phyloP scores from a whole-genome alignment of 2,113 vertebrate species.

The Plectropomus leopardus region DNA sequence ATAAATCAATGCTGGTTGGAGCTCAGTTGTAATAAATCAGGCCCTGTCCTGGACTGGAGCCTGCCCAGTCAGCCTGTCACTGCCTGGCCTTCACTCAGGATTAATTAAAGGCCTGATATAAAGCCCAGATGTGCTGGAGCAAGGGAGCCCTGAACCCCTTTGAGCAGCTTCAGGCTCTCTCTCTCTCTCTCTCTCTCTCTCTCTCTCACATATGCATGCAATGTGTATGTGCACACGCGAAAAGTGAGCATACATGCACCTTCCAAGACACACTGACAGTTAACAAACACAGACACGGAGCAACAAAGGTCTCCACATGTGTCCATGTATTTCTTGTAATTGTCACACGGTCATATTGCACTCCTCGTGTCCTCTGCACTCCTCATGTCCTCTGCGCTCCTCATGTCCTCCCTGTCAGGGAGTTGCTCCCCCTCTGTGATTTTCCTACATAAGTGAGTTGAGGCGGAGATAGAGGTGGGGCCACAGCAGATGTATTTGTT shows the following conservation, averaged over 20 bases:
- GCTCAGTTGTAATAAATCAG: conserved; percentile 99
- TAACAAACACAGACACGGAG: not conserved
- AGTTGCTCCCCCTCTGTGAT: conserved; percentile 9
- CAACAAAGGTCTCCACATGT: conserved; percentile 48
- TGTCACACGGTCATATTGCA: conserved; percentile 23
- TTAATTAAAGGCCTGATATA: conserved; percentile 99
- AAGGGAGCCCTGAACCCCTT: conserved; percentile 83
- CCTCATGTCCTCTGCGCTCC: conserved; percentile 12
- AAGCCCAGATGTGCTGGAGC: conserved; percentile 99
- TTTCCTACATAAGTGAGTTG: conserved; percentile 9
- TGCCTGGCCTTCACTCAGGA: conserved; percentile 99
- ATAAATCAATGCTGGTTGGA: conserved; percentile 99
- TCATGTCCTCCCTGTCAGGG: conserved; percentile 24
- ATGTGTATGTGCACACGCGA: conserved; percentile 41
- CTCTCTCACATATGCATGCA: conserved; percentile 19
- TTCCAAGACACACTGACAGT: conserved; percentile 5
- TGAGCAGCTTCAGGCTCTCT: conserved; percentile 53
- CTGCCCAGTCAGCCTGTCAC: conserved; percentile 99
- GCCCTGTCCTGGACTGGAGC: conserved; percentile 97
- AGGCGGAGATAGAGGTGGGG: conserved; percentile 26
- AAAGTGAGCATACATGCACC: conserved; percentile 26
- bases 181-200: conserved; percentile 35
- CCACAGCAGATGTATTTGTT: conserved; percentile 32
- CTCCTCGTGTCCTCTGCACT: conserved; percentile 22
- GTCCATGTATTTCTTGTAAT: conserved; percentile 50